phyloP scores from a whole-genome alignment of 2,888 invertebrate genomes.

The Andrena hattorfiana region DNA sequence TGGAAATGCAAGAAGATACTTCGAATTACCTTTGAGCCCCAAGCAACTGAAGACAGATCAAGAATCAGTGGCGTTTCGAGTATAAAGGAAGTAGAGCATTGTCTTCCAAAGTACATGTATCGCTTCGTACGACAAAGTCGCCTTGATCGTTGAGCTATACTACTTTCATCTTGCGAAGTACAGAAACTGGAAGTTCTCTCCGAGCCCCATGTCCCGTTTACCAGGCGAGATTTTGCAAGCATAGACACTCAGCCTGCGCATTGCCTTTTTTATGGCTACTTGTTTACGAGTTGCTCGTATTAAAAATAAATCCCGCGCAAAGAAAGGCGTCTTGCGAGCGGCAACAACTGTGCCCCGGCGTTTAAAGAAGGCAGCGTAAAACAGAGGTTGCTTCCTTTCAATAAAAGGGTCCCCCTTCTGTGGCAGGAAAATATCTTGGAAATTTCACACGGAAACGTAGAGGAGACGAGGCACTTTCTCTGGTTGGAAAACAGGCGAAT shows the following conservation, averaged over 20 bases:
- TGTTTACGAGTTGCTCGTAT: conserved; percentile 52
- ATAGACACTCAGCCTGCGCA: neutral
- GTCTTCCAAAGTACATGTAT: neutral
- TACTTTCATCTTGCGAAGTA: conserved; percentile 4
- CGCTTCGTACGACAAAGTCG: neutral
- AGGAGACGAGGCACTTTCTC: neutral
- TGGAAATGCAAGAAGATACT: too few relatives aligned
- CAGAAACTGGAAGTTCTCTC: neutral
- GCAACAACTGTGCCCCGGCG: conserved; percentile 26
- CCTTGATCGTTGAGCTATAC: conserved; percentile 23
- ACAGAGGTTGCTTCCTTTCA: neutral
- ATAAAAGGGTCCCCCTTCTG: neutral
- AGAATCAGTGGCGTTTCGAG: neutral
- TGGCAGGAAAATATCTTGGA: neutral
- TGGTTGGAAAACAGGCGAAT: neutral
- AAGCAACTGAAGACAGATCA: neutral
- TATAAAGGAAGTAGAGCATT: neutral
- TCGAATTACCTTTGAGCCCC: too few relatives aligned
- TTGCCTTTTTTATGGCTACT: conserved; percentile 41
- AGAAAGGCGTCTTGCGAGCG: conserved; percentile 22
- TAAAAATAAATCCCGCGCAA: conserved; percentile 54
- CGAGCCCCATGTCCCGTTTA: conserved; percentile 4
- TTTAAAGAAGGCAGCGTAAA: conserved; percentile 33
- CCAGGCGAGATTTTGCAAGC: neutral
- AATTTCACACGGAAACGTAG: neutral